Evolutionary conservation across 1,140 invertebrate genomes (phyloP).

Genomic region (Drosophila albomicans): DNA sequence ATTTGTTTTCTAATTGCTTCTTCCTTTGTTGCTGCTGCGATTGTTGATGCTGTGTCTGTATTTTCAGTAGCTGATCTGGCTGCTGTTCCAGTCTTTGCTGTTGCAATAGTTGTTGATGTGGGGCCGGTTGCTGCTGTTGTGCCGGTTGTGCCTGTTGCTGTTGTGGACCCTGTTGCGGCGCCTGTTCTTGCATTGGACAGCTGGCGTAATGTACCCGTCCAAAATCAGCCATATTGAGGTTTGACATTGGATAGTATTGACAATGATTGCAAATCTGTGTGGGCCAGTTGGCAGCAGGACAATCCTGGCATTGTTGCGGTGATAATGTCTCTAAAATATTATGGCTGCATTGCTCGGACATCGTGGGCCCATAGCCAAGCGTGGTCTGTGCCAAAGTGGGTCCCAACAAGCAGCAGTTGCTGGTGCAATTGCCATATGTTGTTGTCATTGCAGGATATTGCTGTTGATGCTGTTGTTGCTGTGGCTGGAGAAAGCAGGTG

Average conservation of each 20-base stretch:
- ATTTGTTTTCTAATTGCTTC: too few species aligned
- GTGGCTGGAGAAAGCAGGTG: slow-evolving; percentile 7
- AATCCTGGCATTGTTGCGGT: slow-evolving; percentile 27
- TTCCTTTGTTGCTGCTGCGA: not conserved
- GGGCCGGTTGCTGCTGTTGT: too few species aligned
- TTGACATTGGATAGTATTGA: slow-evolving; percentile 15
- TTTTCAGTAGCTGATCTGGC: too few species aligned
- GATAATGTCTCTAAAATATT: not conserved
- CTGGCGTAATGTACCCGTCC: slow-evolving; percentile 2
- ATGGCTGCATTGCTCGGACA: slow-evolving; percentile 1
- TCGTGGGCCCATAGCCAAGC: not conserved
- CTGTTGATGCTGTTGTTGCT: slow-evolving; percentile 17
- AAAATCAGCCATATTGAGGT: slow-evolving; percentile 5
- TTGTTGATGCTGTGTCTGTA: slow-evolving; percentile 3
- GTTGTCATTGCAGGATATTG: slow-evolving; percentile 3
- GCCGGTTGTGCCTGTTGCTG: too few species aligned
- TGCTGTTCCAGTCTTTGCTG: too few species aligned
- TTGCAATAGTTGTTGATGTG: too few species aligned
- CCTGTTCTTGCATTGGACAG: slow-evolving; percentile 17
- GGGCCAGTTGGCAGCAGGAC: slow-evolving; percentile 4
- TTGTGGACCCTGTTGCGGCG: not conserved
- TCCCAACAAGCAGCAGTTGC: slow-evolving; percentile 30
- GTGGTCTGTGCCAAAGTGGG: slow-evolving; percentile 9
- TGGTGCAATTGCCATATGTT: slow-evolving; percentile 15
- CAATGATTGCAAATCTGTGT: slow-evolving; percentile 2